Percentiles rank a stretch among this genome's conserved stretches.
Conservation (phyloP, 2,797 vertebrate genomes). For the Buphagus erythrorhynchus region DNA sequence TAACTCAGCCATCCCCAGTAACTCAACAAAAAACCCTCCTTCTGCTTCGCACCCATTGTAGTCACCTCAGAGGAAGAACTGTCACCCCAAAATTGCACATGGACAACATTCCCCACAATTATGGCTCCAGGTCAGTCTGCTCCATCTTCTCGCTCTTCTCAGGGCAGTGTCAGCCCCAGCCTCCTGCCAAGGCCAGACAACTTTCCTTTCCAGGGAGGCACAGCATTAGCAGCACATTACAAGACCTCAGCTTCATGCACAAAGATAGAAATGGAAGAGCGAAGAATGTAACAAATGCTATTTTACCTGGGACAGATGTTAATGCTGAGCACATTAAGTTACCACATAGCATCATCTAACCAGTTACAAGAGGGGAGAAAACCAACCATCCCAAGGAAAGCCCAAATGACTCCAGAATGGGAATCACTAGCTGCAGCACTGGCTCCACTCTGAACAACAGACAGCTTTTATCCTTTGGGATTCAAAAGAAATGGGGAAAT, state of each 20-base stretch:
- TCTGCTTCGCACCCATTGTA: accelerated
- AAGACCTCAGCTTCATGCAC: not conserved
- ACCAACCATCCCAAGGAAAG: not conserved
- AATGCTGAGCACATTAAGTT: not conserved
- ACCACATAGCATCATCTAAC: not conserved
- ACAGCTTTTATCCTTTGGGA: not conserved
- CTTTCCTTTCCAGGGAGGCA: not conserved
- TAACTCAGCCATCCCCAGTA: not conserved
- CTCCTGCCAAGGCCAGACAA: accelerated
- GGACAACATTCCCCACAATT: accelerated
- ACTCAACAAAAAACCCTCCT: not conserved
- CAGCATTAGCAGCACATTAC: not conserved
- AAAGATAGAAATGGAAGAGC: not conserved
- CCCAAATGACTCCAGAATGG: not conserved
- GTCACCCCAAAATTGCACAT: not conserved
- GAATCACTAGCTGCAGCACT: not conserved
- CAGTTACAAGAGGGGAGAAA: not conserved
- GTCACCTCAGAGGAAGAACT: not conserved
- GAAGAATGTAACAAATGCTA: not conserved
- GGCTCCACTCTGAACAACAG: not conserved
- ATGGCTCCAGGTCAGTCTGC: not conserved
- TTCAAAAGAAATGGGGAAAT: not conserved
- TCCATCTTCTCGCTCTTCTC: not conserved
- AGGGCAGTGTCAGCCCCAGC: not conserved
- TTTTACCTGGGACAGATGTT: not conserved